These are phyloP conservation scores for Adrianichthys oophorus DNA, from an alignment of 2,797 vertebrate species.

Conservation along the genomic window DNA sequence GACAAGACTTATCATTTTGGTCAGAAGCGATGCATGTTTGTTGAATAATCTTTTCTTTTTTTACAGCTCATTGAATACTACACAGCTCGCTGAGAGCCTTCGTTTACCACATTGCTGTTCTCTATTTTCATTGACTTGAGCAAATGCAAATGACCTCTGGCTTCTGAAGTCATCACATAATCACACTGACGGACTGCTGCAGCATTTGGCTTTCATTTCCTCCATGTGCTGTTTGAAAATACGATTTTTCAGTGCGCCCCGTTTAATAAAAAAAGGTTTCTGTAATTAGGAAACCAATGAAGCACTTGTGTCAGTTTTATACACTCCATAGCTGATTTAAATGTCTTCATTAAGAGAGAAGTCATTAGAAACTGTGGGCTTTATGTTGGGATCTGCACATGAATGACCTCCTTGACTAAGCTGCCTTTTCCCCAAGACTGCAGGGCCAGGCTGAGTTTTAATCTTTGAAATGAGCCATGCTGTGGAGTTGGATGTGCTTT, in stretches of 20 bases:
- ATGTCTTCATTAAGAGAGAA: slow-evolving; percentile 39
- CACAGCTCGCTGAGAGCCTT: slow-evolving; percentile 31
- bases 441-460: slow-evolving; percentile 57
- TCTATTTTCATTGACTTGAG: slow-evolving; percentile 64
- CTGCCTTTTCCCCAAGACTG: slow-evolving; percentile 45
- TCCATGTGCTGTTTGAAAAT: slow-evolving; percentile 37
- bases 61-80: slow-evolving; percentile 66
- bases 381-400: slow-evolving; percentile 59
- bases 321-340: slow-evolving; percentile 40
- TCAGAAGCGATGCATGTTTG: slow-evolving; percentile 85
- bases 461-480: slow-evolving; percentile 76
- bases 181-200: slow-evolving; percentile 53
- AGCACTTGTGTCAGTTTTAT: slow-evolving; percentile 36
- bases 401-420: slow-evolving; percentile 60
- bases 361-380: slow-evolving; percentile 33
- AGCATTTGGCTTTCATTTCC: slow-evolving; percentile 66
- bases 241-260: slow-evolving; percentile 47
- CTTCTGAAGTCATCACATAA: slow-evolving; percentile 54
- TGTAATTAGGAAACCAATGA: slow-evolving; percentile 42
- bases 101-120: slow-evolving; percentile 40
- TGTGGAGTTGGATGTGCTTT: slow-evolving; percentile 58
- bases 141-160: slow-evolving; percentile 62
- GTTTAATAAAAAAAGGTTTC: slow-evolving; percentile 50
- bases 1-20: slow-evolving; percentile 83
- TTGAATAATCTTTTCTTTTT: slow-evolving; percentile 84